A percentile compares a stretch with the other conserved stretches of the same genome.
These are phyloP conservation scores for Laticauda laticaudata DNA, from an alignment of 2,113 vertebrate species.

Conservation along the genomic window DNA sequence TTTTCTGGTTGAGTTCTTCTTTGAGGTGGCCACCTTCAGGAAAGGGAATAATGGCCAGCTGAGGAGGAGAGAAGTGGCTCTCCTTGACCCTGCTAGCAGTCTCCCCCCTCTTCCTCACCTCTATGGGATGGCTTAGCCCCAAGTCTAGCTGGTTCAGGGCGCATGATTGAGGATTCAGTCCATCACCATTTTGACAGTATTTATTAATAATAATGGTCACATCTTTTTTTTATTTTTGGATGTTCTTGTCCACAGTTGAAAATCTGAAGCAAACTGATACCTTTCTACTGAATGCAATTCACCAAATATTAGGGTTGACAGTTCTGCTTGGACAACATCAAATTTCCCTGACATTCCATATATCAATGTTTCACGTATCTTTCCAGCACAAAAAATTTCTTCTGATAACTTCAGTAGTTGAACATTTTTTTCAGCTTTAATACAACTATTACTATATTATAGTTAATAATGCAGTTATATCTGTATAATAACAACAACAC, in stretches of 20 bases:
- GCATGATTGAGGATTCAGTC: too few species aligned
- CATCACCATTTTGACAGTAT: neutral
- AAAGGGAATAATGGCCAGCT: too few species aligned
- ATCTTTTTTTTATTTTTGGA: neutral
- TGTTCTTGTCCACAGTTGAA: neutral
- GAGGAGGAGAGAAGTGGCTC: too few species aligned
- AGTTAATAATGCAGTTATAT: neutral
- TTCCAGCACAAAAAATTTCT: neutral
- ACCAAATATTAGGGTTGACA: neutral
- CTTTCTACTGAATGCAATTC: neutral
- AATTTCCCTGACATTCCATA: neutral
- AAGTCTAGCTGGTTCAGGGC: too few species aligned
- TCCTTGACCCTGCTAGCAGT: too few species aligned
- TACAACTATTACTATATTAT: neutral
- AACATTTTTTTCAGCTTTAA: neutral
- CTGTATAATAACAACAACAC: neutral
- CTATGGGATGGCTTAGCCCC: too few species aligned
- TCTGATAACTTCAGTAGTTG: neutral
- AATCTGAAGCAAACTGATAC: neutral
- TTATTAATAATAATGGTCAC: neutral
- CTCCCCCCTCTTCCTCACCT: too few species aligned
- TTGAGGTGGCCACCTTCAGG: too few species aligned
- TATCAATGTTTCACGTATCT: neutral
- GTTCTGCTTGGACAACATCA: neutral
- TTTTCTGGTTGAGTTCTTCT: too few species aligned